These are phyloP conservation scores for Natrix natrix DNA, from an alignment of 2,797 vertebrate species.

Conservation along the genomic window DNA sequence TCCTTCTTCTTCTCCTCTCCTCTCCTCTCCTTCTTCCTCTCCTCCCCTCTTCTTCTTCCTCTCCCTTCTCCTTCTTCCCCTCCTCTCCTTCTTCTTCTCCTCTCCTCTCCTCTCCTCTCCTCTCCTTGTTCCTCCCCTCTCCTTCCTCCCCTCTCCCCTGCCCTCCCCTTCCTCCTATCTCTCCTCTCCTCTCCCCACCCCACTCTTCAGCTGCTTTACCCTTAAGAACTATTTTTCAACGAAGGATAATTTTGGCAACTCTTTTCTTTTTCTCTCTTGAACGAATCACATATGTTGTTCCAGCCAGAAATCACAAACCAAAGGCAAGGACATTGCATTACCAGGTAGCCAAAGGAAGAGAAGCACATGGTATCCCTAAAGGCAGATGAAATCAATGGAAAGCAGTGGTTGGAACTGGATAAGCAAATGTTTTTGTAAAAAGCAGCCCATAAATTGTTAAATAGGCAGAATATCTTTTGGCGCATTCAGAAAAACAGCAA, in stretches of 20 bases:
- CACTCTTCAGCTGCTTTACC: background rate
- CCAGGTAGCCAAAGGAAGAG: background rate
- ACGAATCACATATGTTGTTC: background rate
- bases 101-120: too few relatives aligned
- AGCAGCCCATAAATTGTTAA: background rate
- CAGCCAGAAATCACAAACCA: background rate
- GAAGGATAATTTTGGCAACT: background rate
- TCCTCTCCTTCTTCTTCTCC: background rate
- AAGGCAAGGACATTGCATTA: background rate
- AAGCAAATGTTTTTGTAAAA: background rate
- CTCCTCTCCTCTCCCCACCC: too few relatives aligned
- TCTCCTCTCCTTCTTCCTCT: too few relatives aligned
- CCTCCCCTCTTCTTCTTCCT: background rate
- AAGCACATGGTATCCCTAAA: background rate
- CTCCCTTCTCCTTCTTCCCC: too few relatives aligned
- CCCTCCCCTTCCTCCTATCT: fast-evolving
- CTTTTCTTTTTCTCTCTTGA: background rate
- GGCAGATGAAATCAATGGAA: background rate
- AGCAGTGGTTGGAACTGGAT: background rate
- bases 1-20: too few relatives aligned
- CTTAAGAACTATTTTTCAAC: background rate
- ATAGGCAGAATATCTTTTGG: background rate
- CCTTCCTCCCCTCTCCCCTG: too few relatives aligned
- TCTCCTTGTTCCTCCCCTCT: too few relatives aligned
- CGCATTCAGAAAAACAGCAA: background rate